These are phyloP conservation scores for Dicrostonyx torquatus DNA, from an alignment of 2,797 vertebrate genomes.

Conservation along the genomic window DNA sequence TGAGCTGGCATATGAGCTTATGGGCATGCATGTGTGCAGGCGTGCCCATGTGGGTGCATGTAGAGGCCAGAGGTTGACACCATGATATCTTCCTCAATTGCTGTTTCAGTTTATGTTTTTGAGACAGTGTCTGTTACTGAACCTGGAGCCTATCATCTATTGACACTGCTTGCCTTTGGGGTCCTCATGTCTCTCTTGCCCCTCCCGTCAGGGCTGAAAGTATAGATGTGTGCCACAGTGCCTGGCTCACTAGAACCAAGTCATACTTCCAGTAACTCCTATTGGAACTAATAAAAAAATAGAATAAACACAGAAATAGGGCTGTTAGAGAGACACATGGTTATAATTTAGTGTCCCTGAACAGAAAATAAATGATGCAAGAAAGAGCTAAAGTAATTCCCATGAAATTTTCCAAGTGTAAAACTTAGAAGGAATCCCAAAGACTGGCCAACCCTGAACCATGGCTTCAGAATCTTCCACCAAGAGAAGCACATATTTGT, in stretches of 20 bases:
- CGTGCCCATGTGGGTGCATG: background rate
- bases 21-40: too few species aligned
- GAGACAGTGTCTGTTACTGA: background rate
- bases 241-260: background rate
- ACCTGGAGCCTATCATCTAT: background rate
- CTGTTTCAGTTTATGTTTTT: background rate
- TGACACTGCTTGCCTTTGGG: background rate
- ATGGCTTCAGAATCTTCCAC: background rate
- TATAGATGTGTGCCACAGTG: background rate
- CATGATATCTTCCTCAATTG: background rate
- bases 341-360: background rate
- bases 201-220: background rate
- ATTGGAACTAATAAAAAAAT: background rate
- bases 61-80: background rate
- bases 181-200: background rate
- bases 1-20: background rate
- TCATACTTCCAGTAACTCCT: background rate
- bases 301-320: background rate
- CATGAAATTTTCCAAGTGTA: background rate
- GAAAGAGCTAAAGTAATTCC: background rate
- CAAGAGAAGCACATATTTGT: background rate
- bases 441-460: background rate
- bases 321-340: background rate
- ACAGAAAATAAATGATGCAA: background rate
- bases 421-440: constrained; percentile 33